phyloP scores from a whole-genome alignment of 2,888 invertebrate species.

The Rhogogaster chlorosoma region DNA sequence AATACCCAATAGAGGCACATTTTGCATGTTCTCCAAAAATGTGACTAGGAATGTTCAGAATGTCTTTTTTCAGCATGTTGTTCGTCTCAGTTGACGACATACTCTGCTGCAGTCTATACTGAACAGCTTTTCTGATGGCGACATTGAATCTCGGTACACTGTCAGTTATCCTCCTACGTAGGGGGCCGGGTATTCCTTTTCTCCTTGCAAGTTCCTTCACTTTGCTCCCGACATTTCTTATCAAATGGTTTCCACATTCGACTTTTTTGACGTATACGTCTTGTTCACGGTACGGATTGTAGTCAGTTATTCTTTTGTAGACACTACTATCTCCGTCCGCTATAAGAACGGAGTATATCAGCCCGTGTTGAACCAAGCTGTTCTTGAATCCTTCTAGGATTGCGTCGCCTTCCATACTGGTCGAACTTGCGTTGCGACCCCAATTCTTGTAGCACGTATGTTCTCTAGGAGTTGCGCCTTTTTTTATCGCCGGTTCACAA shows the following conservation, averaged over 20 bases:
- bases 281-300: slow-evolving; percentile 59
- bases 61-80: too few relatives aligned
- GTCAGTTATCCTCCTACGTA: neutral
- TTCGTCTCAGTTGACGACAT: too few relatives aligned
- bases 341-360: slow-evolving; percentile 56
- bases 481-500: slow-evolving; percentile 58
- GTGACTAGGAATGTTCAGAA: slow-evolving; percentile 37
- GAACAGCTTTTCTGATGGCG: too few relatives aligned
- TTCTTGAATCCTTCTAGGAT: slow-evolving; percentile 56
- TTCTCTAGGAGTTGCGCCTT: slow-evolving; percentile 39
- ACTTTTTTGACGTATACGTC: slow-evolving; percentile 63
- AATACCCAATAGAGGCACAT: slow-evolving; percentile 46
- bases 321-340: slow-evolving; percentile 69
- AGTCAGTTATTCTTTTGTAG: slow-evolving; percentile 62
- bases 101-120: too few relatives aligned
- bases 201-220: neutral
- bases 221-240: slow-evolving; percentile 58
- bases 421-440: slow-evolving; percentile 60
- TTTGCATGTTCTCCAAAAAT: slow-evolving; percentile 51
- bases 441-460: slow-evolving; percentile 66
- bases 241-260: slow-evolving; percentile 69
- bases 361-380: slow-evolving; percentile 56
- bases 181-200: neutral
- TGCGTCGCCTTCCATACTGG: slow-evolving; percentile 64
- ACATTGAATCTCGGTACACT: too few relatives aligned